phyloP scores from a whole-genome alignment of 2,888 invertebrate species.

The Lasioglossum villosulum region DNA sequence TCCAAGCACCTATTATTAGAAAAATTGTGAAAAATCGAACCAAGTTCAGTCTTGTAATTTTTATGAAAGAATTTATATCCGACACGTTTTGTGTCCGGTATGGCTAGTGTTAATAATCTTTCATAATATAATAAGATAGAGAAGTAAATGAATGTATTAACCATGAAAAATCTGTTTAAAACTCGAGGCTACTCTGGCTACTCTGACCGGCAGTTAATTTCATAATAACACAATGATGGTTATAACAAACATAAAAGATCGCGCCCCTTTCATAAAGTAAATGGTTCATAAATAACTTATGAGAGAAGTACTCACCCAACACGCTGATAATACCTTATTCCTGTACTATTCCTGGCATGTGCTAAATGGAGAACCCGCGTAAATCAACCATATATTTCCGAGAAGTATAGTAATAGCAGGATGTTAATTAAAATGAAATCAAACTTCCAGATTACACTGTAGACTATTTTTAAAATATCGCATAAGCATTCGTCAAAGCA shows the following conservation, averaged over 20 bases:
- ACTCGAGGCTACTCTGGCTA: not conserved
- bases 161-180: not conserved
- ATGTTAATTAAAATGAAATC: not conserved
- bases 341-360: not conserved
- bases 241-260: not conserved
- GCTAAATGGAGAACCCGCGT: not conserved
- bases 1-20: no score
- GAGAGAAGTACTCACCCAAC: constrained; percentile 6
- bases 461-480: not conserved
- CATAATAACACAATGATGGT: not conserved
- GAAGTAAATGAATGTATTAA: not conserved
- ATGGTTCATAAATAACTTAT: constrained; percentile 7
- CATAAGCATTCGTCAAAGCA: not conserved
- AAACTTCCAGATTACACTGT: not conserved
- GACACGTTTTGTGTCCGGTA: no score
- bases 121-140: not conserved
- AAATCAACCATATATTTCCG: not conserved
- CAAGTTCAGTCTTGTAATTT: no score
- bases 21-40: no score
- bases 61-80: no score
- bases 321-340: constrained; percentile 10
- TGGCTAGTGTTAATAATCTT: not conserved
- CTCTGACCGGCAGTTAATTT: not conserved
- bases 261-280: not conserved
- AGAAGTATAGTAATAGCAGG: no score